Percentiles rank a stretch among this genome's conserved stretches.
phyloP scores from a whole-genome alignment of 2,797 vertebrate genomes.

The Rallus crepitans region DNA sequence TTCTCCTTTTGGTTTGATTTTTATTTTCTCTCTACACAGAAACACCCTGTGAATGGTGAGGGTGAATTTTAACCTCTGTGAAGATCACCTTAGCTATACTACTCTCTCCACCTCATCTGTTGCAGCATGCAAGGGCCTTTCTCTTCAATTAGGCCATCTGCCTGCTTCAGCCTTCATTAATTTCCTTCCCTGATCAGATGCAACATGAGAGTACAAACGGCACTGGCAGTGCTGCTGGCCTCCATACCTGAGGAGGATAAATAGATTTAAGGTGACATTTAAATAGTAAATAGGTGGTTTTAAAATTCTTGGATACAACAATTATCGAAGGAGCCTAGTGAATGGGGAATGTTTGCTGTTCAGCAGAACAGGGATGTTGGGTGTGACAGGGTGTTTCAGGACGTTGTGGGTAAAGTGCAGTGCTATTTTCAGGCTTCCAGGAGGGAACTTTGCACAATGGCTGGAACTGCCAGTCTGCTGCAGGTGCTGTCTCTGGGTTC shows the following conservation, averaged over 20 bases:
- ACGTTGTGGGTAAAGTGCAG: background rate
- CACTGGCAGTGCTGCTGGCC: background rate
- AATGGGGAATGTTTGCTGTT: background rate
- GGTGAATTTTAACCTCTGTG: background rate
- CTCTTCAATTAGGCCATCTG: background rate
- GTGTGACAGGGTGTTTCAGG: background rate
- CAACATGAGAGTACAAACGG: background rate
- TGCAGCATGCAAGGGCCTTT: conserved; percentile 31
- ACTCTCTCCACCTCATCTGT: conserved; percentile 10
- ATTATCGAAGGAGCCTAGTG: background rate
- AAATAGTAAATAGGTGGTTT: background rate
- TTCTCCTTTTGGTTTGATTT: background rate
- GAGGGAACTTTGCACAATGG: background rate
- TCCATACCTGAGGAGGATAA: background rate
- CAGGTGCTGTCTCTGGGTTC: background rate
- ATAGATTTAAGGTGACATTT: background rate
- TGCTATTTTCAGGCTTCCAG: conserved; percentile 3
- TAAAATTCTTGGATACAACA: background rate
- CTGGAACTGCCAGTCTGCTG: background rate
- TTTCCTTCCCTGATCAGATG: background rate
- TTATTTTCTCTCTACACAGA: background rate
- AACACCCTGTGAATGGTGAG: background rate
- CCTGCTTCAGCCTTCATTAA: background rate
- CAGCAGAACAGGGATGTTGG: background rate
- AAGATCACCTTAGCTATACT: conserved; percentile 13